phyloP scores from a whole-genome alignment of 2,797 vertebrate genomes.

The Enteromius treurensis region DNA sequence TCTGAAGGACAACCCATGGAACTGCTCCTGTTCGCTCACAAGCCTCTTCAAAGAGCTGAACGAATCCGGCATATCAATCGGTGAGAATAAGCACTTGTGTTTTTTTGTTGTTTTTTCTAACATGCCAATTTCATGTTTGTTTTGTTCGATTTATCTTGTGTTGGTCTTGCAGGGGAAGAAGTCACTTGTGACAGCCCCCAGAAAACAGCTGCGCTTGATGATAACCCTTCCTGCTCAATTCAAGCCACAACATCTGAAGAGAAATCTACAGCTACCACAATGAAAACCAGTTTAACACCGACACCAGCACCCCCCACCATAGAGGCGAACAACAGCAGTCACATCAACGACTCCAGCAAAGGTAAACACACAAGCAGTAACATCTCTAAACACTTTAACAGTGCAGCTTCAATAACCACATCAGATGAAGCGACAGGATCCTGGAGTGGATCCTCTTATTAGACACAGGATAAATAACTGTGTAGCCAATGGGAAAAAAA shows the following conservation, averaged over 20 bases:
- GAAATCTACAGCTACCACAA: background rate
- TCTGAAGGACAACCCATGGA: slow-evolving; percentile 85
- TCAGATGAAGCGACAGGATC: background rate
- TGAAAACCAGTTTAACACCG: background rate
- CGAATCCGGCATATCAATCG: slow-evolving; percentile 66
- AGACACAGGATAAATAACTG: background rate
- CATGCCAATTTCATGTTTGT: background rate
- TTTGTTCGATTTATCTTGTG: background rate
- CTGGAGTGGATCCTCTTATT: background rate
- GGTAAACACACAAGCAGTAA: slow-evolving; percentile 31
- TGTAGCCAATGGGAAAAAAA: background rate
- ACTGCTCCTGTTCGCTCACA: slow-evolving; percentile 79
- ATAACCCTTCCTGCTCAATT: background rate
- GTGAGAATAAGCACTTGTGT: slow-evolving; percentile 67
- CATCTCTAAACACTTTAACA: background rate
- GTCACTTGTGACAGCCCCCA: slow-evolving; percentile 45
- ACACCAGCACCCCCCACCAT: background rate
- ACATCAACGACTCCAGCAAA: slow-evolving; percentile 26
- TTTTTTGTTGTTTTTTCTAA: background rate
- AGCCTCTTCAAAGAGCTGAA: slow-evolving; percentile 72
- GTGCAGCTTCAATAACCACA: background rate
- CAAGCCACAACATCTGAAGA: background rate
- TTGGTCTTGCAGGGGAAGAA: slow-evolving; percentile 12
- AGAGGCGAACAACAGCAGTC: background rate
- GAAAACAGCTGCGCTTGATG: slow-evolving; percentile 37